Percentiles rank a stretch among this genome's conserved stretches.
These are phyloP conservation scores for Dusona sp. DNA, from an alignment of 2,888 invertebrate species.

Conservation along the genomic window DNA sequence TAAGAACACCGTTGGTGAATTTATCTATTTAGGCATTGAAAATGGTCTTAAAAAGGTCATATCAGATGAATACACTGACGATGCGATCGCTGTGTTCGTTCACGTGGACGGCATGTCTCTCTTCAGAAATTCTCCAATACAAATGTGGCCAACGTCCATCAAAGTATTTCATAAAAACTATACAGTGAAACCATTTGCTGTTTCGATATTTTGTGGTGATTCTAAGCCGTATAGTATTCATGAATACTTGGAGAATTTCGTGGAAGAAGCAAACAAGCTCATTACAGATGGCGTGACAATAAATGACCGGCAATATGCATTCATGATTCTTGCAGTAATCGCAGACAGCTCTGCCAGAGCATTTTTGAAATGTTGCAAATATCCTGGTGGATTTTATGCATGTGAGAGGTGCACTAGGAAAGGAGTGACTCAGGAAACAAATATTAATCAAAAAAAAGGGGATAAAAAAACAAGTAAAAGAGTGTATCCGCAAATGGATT, in stretches of 20 bases:
- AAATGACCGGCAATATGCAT: neutral
- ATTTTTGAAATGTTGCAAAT: no score
- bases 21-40: slow-evolving; percentile 13
- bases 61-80: slow-evolving; percentile 47
- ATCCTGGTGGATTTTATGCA: no score
- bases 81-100: slow-evolving; percentile 53
- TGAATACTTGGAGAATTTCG: slow-evolving; percentile 66
- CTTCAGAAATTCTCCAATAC: slow-evolving; percentile 55
- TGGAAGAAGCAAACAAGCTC: slow-evolving; percentile 61
- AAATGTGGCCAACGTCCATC: slow-evolving; percentile 64
- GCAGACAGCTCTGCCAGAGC: no score
- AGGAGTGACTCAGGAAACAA: no score
- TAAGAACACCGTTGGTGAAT: no score
- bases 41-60: slow-evolving; percentile 48
- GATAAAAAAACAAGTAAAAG: no score
- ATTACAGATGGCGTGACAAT: slow-evolving; percentile 56
- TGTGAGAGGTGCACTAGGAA: no score
- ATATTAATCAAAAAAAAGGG: no score
- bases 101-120: slow-evolving; percentile 58
- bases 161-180: slow-evolving; percentile 45
- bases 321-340: no score
- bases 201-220: slow-evolving; percentile 47
- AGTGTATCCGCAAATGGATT: no score
- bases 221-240: slow-evolving; percentile 62
- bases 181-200: slow-evolving; percentile 30